Conservation (phyloP, 2,113 vertebrate genomes). For the Xenotilapia leptura region DNA sequence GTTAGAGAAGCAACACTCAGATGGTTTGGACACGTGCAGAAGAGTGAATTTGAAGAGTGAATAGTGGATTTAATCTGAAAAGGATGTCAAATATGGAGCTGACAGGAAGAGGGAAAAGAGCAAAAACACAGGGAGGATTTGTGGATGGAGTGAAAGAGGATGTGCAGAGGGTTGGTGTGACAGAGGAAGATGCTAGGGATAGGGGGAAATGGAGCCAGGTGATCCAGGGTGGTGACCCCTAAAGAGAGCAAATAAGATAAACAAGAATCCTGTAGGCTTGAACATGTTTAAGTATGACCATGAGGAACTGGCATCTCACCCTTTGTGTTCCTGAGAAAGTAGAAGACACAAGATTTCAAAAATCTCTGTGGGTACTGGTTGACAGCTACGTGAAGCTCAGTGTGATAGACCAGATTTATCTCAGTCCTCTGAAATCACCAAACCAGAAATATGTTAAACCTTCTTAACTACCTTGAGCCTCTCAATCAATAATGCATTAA, state of each 20-base stretch:
- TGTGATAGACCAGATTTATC: conserved; percentile 51
- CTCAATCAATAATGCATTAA: not conserved
- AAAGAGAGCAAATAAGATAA: not conserved
- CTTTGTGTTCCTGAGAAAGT: conserved; percentile 79
- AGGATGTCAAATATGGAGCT: not conserved
- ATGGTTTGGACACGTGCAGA: not conserved
- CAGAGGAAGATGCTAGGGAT: not conserved
- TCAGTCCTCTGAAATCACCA: conserved; percentile 61
- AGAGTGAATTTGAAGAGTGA: not conserved
- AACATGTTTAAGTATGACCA: not conserved
- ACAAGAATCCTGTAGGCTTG: not conserved
- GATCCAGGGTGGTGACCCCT: not conserved
- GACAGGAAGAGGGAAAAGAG: not conserved
- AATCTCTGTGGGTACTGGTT: conserved; percentile 71
- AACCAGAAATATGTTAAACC: not conserved
- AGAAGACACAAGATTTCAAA: conserved; percentile 69
- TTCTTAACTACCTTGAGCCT: not conserved
- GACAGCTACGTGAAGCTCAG: conserved; percentile 66
- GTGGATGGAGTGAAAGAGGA: not conserved
- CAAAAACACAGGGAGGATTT: not conserved
- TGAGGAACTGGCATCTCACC: conserved; percentile 62
- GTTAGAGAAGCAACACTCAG: not conserved
- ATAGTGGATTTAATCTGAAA: not conserved
- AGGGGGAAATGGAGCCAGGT: not conserved
- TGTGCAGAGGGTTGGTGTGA: not conserved